Evolutionary conservation across 2,888 invertebrate species (phyloP).

Genomic region (Nemapogon koenigi): DNA sequence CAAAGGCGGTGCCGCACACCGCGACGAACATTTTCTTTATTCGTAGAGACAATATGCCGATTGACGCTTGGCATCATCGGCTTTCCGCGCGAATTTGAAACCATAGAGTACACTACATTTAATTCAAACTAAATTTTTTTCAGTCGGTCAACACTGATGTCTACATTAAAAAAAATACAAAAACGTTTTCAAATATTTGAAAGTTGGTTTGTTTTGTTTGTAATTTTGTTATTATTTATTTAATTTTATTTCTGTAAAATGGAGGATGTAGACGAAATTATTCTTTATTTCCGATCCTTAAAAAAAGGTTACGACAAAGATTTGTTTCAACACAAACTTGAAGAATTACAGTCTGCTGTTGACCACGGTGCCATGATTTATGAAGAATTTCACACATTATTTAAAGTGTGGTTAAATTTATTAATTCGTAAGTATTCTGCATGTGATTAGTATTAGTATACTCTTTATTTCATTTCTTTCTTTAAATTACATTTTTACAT

Average conservation of each 20-base stretch:
- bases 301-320: conserved; percentile 53
- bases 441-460: too few species aligned
- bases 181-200: conserved; percentile 4
- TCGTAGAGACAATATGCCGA: too few species aligned
- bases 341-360: conserved; percentile 37
- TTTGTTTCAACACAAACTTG: conserved; percentile 43
- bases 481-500: too few species aligned
- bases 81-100: too few species aligned
- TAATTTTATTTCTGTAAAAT: conserved; percentile 20
- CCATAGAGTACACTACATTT: too few species aligned
- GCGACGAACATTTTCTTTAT: too few species aligned
- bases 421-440: conserved; percentile 49
- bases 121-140: too few species aligned
- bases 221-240: background rate
- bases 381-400: conserved; percentile 45
- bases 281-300: conserved; percentile 44
- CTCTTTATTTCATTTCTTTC: too few species aligned
- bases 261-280: conserved; percentile 46
- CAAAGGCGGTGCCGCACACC: too few species aligned
- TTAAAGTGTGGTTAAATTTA: conserved; percentile 55
- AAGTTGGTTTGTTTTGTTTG: background rate
- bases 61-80: too few species aligned
- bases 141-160: too few species aligned
- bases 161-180: background rate
- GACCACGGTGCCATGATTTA: conserved; percentile 37